These are phyloP conservation scores for Nannospalax galili DNA, from an alignment of 2,113 vertebrate genomes.

Conservation along the genomic window DNA sequence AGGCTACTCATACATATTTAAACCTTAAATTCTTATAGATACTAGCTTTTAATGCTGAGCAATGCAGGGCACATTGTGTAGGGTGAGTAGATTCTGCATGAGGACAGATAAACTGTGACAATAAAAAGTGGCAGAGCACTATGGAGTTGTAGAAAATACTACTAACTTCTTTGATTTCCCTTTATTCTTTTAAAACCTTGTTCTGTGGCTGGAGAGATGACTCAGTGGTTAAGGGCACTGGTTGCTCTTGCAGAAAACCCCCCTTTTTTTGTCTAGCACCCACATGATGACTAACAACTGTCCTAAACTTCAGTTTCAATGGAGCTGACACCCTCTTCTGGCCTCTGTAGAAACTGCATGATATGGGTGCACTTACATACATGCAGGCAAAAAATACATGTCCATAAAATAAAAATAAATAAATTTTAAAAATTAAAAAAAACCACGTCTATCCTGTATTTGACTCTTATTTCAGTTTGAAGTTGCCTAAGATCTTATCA, in stretches of 20 bases:
- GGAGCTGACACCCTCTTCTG: no score
- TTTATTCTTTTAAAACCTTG: not conserved
- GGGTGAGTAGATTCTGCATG: rapidly evolving
- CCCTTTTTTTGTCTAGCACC: no score
- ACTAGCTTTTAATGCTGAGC: not conserved
- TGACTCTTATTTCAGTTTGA: not conserved
- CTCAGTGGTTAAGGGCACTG: no score
- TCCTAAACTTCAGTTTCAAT: no score
- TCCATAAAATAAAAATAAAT: no score
- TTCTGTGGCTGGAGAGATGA: no score
- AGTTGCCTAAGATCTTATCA: not conserved
- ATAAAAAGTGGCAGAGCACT: not conserved
- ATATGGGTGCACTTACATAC: no score
- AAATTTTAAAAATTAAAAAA: no score
- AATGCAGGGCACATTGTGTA: not conserved
- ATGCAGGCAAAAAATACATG: no score
- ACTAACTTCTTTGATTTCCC: not conserved
- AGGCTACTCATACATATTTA: not conserved
- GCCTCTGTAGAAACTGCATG: no score
- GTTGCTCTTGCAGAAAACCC: no score
- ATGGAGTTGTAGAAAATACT: not conserved
- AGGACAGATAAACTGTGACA: not conserved
- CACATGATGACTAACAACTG: no score
- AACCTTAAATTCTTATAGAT: not conserved
- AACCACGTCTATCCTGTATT: not conserved